Percentiles rank a stretch among this genome's conserved stretches.
Conservation (phyloP, 2,797 vertebrate genomes). For the Phaenicophaeus curvirostris region DNA sequence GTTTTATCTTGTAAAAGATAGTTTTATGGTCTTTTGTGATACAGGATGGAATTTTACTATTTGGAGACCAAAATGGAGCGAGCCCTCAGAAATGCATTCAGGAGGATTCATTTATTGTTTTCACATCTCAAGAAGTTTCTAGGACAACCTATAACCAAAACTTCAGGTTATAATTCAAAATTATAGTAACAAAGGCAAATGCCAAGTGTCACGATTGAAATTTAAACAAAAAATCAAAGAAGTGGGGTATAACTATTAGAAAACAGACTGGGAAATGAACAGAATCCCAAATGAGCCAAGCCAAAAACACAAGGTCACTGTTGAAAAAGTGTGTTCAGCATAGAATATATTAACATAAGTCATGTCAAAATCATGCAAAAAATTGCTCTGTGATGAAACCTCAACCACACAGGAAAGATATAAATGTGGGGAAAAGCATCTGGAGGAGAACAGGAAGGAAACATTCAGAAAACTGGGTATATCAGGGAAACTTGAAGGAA, state of each 20-base stretch:
- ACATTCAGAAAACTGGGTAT: background rate
- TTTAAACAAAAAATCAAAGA: too few species aligned
- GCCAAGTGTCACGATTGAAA: too few species aligned
- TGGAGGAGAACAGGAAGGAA: background rate
- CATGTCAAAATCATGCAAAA: background rate
- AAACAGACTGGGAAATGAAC: background rate
- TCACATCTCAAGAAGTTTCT: background rate
- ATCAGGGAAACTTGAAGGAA: background rate
- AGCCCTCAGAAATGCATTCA: constrained; percentile 15
- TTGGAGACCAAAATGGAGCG: constrained; percentile 32
- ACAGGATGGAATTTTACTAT: constrained; percentile 17
- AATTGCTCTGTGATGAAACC: background rate
- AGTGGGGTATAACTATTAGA: background rate
- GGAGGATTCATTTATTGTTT: background rate
- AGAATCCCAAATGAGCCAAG: background rate
- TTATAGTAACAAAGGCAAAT: too few species aligned
- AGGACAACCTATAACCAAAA: too few species aligned
- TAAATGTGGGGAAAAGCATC: background rate
- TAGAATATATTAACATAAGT: background rate
- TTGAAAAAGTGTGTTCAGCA: background rate
- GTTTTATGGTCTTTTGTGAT: background rate
- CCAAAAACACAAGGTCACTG: background rate
- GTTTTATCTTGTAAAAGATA: background rate
- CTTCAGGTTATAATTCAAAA: too few species aligned
- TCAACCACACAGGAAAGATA: background rate